Conservation (phyloP, 1,140 invertebrate species). For the Neoseiulus cucumeris region DNA sequence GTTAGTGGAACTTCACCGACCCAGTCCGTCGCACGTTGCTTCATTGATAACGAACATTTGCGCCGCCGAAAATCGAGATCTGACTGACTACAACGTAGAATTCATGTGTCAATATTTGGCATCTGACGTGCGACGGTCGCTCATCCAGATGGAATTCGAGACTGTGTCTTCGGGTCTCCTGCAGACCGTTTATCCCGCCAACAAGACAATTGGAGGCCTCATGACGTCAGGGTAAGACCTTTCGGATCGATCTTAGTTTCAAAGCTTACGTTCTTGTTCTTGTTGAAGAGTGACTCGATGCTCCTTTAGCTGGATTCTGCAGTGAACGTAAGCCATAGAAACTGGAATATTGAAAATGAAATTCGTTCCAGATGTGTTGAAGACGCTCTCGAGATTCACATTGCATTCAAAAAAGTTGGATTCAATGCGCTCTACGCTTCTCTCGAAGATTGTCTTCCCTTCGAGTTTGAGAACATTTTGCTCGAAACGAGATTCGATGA, state of each 20-base stretch:
- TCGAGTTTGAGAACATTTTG: background rate
- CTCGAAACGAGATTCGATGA: background rate
- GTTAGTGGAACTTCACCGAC: background rate
- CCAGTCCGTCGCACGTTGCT: background rate
- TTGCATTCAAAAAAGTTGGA: background rate
- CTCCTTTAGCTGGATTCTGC: too few species aligned
- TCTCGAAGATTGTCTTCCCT: background rate
- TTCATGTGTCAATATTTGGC: slow-evolving; percentile 1
- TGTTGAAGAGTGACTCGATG: too few species aligned
- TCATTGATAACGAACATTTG: background rate
- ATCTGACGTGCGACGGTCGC: background rate
- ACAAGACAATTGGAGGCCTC: background rate
- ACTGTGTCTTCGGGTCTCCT: background rate
- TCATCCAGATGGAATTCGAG: background rate
- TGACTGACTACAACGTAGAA: background rate
- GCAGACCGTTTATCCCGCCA: background rate
- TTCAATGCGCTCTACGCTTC: background rate
- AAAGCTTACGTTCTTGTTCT: too few species aligned
- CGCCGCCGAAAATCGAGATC: background rate
- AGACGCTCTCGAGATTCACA: background rate
- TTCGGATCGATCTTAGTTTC: too few species aligned
- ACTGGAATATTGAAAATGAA: too few species aligned
- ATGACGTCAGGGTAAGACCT: background rate
- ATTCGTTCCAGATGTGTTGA: background rate
- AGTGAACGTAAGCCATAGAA: too few species aligned